Percentiles rank a stretch among this genome's conserved stretches.
Conservation (phyloP, 1,140 invertebrate genomes). For the Plodia interpunctella region DNA sequence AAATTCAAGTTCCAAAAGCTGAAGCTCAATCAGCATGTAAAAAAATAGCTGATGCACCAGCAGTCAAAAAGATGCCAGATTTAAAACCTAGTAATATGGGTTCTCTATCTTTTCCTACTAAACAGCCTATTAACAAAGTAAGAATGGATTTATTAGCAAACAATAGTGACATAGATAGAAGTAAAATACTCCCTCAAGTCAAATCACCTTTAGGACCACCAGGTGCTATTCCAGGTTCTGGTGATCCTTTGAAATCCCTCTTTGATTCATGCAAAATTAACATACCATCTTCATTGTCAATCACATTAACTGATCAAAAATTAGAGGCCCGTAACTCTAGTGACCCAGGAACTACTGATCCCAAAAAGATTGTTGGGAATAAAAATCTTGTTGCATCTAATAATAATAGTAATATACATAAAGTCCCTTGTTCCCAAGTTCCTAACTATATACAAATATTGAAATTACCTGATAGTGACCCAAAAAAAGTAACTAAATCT, state of each 20-base stretch:
- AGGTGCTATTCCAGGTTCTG: slow-evolving; percentile 45
- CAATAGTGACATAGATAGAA: slow-evolving; percentile 68
- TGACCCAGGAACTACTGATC: slow-evolving; percentile 42
- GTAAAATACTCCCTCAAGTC: slow-evolving; percentile 67
- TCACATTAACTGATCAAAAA: slow-evolving; percentile 78
- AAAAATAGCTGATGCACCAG: slow-evolving; percentile 42
- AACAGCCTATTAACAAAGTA: slow-evolving; percentile 53
- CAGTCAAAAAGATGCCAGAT: slow-evolving; percentile 63
- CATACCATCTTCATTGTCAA: slow-evolving; percentile 79
- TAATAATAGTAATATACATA: slow-evolving; percentile 42
- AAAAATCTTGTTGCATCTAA: slow-evolving; percentile 52
- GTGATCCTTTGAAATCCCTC: slow-evolving; percentile 75
- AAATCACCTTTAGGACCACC: slow-evolving; percentile 50
- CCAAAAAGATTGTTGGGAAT: slow-evolving; percentile 57
- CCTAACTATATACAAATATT: slow-evolving; percentile 80
- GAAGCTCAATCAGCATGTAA: slow-evolving; percentile 28
- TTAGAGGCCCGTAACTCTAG: slow-evolving; percentile 45
- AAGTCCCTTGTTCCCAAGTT: slow-evolving; percentile 74
- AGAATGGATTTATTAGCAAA: slow-evolving; percentile 70
- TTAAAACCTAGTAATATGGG: slow-evolving; percentile 52
- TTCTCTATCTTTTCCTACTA: slow-evolving; percentile 37
- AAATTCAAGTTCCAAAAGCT: slow-evolving; percentile 58
- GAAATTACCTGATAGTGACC: slow-evolving; percentile 75
- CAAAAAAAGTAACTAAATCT: slow-evolving; percentile 48
- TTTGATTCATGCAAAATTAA: slow-evolving; percentile 80